Base-by-base conservation (phyloP, 2,888 invertebrate species). In the Drosophila paucipuncta region DNA sequence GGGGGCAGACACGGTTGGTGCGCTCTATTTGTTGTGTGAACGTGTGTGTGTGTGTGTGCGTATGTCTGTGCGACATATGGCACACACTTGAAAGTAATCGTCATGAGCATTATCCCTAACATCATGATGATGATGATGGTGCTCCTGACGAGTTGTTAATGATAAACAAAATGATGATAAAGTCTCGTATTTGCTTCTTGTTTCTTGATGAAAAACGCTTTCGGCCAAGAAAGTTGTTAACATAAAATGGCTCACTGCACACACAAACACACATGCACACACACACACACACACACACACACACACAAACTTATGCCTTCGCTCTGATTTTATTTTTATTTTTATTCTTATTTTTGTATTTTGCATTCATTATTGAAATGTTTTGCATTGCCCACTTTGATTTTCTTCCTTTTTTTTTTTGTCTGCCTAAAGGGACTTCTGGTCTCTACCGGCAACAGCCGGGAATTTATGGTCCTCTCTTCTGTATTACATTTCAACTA, bases 181-280 rank as follows among this genome's bases (percentile, higher is more conserved):
- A 66, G 65, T 65, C 53, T 31, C 37, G 35, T 39, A 49, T 22
- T 25, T 35, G 53, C 52, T 69, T 52, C 30, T 63, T 73, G 62
- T 53, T 55, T 37, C 68, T 66, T 83, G 86, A 76, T 83, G 84
- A 76, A 76, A 71, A 80, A 69, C 84, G 89, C 85, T 78, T 72
- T 67, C 76, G 89, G 89, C 89, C 87, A 82, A 85, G 76, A 89
- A 85, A 89, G 89, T 89, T 85, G 85, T 85, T 86, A 85, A 89
- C 85, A 85, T 85, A 84, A 89, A 89, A 89, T 87, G 89, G 85
- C 88, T 89, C 76, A 75, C 80, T 84, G 89, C 81, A 70, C 76
- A 71, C 54, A 64, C 57, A 68, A 47, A 54, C 52, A 65, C 49
- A 52, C 61, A 41, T 41, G 47, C 22, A 22, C 22, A 22, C 22